Evolutionary conservation across 2,888 invertebrate genomes (phyloP), one percentile per base, ranked within the genome.

Genomic region (Drosophila quinaria): DNA sequence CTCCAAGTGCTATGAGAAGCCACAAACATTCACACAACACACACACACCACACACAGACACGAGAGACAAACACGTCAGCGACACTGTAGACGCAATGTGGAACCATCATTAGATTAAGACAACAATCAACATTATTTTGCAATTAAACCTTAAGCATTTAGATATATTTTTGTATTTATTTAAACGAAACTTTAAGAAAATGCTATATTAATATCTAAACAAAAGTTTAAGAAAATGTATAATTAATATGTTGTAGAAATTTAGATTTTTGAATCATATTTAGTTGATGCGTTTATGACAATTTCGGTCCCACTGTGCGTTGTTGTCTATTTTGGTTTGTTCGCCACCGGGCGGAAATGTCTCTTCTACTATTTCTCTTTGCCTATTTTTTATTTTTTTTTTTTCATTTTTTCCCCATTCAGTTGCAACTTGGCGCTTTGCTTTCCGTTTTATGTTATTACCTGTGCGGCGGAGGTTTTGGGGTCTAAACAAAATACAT

Each of bases 291-390:
- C n/a, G 10, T 17, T 11, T 37, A 10, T 29, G 29, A 15, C 33
- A 35, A 9, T n/a, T n/a, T n/a, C 13, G 9, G 15, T 3, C 37
- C 52, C 74, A 77, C 79, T 74, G 79, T 77, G 65, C 70, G 62
- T 70, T 64, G 75, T 68, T 81, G 75, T 87, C 89, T 89, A 89
- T 84, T 89, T 84, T 89, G 81, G 87, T 78, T 87, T 70, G 70
- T 83, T 71, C 62, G 84, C 71, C 74, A 68, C 81, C 75, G 69
- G 80, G 72, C 84, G 84, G 84, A 85, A 89, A 84, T 89, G 81
- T 87, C 69, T 70, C 81, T 87, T 84, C 78, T 72, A 70, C 68
- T 71, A 77, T 72, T 74, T 71, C 58, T 61, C 50, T 78, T 78
- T 46, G 31, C 35, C 10, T 44, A n/a, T 50, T 41, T 62, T 47